Conservation (phyloP, 2,797 vertebrate species). For the Typhlichthys eigenmanni region DNA sequence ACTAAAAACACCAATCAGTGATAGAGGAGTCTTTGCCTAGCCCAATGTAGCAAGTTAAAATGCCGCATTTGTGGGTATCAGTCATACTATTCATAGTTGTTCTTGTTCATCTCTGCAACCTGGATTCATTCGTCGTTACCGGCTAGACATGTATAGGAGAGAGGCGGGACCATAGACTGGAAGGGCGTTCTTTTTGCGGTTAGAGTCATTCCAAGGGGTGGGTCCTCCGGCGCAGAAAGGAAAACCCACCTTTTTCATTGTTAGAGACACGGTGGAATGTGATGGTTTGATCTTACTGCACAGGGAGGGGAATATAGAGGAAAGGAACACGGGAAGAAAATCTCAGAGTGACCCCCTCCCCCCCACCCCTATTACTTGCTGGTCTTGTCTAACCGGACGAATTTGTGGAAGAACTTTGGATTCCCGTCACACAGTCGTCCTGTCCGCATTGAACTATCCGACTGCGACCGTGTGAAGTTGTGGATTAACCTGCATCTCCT, state of each 20-base stretch:
- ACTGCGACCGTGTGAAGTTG: slow-evolving; percentile 44
- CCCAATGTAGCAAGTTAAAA: neutral
- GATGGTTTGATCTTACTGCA: slow-evolving; percentile 76
- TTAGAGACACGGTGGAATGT: slow-evolving; percentile 80
- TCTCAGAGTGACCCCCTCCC: slow-evolving; percentile 10
- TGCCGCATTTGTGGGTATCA: neutral
- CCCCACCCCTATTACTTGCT: slow-evolving; percentile 22
- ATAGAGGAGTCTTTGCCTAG: neutral
- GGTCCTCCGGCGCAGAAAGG: slow-evolving; percentile 72
- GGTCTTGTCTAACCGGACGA: slow-evolving; percentile 25
- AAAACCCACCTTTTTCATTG: slow-evolving; percentile 84
- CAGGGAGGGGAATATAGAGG: slow-evolving; percentile 65
- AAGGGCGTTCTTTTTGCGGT: slow-evolving; percentile 81
- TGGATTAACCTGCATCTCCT: slow-evolving; percentile 56
- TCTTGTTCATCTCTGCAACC: neutral
- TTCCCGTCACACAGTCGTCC: slow-evolving; percentile 40
- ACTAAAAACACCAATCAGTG: too few relatives aligned
- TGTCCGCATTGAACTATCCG: slow-evolving; percentile 45
- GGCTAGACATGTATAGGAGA: slow-evolving; percentile 36
- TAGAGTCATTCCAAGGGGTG: slow-evolving; percentile 78
- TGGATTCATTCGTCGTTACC: slow-evolving; percentile 33
- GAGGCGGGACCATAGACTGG: slow-evolving; percentile 76
- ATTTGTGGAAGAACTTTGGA: slow-evolving; percentile 67
- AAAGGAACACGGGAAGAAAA: slow-evolving; percentile 45
- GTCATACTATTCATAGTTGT: neutral